Conservation (phyloP, 2,113 vertebrate genomes). For the Fregetta grallaria region DNA sequence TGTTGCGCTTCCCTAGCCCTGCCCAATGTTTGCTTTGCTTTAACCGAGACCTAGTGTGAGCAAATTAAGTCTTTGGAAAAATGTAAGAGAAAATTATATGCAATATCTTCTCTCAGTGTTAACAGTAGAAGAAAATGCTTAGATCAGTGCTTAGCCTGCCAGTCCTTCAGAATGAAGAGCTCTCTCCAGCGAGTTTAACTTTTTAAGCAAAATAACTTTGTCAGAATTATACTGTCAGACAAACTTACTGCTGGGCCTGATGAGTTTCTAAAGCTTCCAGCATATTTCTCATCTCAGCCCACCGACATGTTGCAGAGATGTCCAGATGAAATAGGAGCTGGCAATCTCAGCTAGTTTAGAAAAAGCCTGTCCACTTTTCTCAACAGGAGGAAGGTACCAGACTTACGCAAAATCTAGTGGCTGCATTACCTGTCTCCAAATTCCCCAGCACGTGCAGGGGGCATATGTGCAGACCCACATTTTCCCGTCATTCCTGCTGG, state of each 20-base stretch:
- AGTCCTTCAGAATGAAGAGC: not conserved
- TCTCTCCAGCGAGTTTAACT: not conserved
- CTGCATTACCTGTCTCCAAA: not conserved
- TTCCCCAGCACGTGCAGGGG: not conserved
- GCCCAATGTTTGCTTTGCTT: not conserved
- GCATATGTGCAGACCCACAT: not conserved
- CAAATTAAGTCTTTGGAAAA: not conserved
- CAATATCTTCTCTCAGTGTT: not conserved
- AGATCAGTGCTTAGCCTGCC: not conserved
- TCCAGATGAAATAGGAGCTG: not conserved
- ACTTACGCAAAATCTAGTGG: fast-evolving
- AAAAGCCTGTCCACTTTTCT: not conserved
- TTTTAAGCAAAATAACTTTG: not conserved
- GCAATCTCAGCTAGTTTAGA: not conserved
- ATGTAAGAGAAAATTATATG: not conserved
- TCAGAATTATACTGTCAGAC: not conserved
- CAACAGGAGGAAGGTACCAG: not conserved
- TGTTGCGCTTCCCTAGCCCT: not conserved
- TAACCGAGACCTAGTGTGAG: not conserved
- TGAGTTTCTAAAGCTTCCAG: not conserved
- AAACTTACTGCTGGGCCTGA: not conserved
- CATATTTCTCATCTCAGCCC: not conserved
- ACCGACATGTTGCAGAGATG: not conserved
- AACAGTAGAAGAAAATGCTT: not conserved
- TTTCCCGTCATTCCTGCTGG: not conserved